Conservation (phyloP, 2,888 invertebrate species). For the Exephanes ischioxanthus region DNA sequence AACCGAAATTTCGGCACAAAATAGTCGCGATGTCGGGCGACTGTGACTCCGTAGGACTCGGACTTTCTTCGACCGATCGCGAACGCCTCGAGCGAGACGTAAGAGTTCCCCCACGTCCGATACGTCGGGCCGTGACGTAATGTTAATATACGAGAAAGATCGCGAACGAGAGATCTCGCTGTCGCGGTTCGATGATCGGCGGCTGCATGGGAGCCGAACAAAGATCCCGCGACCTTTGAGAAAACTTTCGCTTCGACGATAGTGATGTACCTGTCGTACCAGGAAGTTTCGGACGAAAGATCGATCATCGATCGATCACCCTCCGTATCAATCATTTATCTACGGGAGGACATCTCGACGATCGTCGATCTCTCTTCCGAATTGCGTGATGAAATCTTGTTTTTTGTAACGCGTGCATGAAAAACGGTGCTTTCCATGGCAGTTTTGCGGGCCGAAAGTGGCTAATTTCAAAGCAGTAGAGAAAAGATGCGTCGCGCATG, state of each 20-base stretch:
- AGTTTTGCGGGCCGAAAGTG: too few relatives aligned
- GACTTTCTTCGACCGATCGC: constrained; percentile 86
- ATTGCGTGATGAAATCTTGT: not conserved
- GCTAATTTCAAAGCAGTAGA: too few relatives aligned
- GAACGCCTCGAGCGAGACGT: constrained; percentile 86
- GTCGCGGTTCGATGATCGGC: constrained; percentile 49
- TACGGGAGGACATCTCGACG: constrained; percentile 1
- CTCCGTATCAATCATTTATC: constrained; percentile 9
- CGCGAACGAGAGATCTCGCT: constrained; percentile 25
- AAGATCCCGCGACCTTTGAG: constrained; percentile 19
- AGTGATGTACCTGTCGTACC: constrained; percentile 18
- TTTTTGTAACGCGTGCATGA: not conserved
- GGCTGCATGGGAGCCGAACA: not conserved
- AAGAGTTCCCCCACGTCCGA: constrained; percentile 73
- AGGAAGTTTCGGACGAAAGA: constrained; percentile 38
- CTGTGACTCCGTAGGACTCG: constrained; percentile 86
- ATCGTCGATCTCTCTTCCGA: not conserved
- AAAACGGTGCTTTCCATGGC: too few relatives aligned
- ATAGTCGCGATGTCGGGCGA: constrained; percentile 87
- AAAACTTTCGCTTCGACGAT: constrained; percentile 59
- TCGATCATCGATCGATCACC: constrained; percentile 34
- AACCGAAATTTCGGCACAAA: constrained; percentile 86
- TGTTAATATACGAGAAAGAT: constrained; percentile 39
- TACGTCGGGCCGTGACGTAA: constrained; percentile 44
- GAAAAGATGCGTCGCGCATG: too few relatives aligned